These are phyloP conservation scores for Urocyon cinereoargenteus DNA, from an alignment of 2,797 vertebrate species.

Conservation along the genomic window DNA sequence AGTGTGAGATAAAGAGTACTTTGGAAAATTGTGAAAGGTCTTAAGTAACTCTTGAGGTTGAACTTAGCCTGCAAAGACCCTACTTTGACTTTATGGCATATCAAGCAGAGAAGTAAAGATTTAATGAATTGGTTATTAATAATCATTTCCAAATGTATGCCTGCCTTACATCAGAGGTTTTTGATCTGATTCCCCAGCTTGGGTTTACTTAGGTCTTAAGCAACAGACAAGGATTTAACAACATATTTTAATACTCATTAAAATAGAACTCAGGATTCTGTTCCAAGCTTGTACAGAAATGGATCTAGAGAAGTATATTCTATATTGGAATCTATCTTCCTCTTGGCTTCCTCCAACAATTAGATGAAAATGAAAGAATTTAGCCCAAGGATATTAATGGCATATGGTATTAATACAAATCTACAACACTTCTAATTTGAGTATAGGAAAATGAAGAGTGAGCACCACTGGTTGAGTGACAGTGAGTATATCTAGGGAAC, in stretches of 20 bases:
- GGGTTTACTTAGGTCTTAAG: constrained; percentile 54
- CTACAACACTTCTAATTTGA: constrained; percentile 49
- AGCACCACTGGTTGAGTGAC: constrained; percentile 25
- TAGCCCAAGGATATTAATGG: constrained; percentile 43
- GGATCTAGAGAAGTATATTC: background rate
- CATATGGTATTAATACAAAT: constrained; percentile 40
- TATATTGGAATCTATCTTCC: constrained; percentile 5
- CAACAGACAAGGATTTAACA: constrained; percentile 50
- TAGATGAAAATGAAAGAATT: constrained; percentile 58
- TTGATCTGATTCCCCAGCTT: constrained; percentile 24
- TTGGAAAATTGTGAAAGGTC: constrained; percentile 17
- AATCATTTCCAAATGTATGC: background rate
- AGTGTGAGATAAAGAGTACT: constrained; percentile 14
- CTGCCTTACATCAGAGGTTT: background rate
- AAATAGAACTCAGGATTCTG: constrained; percentile 53
- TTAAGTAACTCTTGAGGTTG: constrained; percentile 8
- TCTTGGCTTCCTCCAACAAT: background rate
- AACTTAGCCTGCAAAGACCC: background rate
- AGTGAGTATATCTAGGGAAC: constrained; percentile 59
- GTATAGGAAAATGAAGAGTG: constrained; percentile 53
- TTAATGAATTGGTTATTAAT: constrained; percentile 15
- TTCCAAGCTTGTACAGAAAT: constrained; percentile 44
- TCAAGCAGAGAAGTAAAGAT: constrained; percentile 11
- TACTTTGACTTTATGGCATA: constrained; percentile 34
- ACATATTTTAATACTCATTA: constrained; percentile 58